Base-by-base conservation (phyloP, 2,888 invertebrate species). In the Hypomecis punctinalis region DNA sequence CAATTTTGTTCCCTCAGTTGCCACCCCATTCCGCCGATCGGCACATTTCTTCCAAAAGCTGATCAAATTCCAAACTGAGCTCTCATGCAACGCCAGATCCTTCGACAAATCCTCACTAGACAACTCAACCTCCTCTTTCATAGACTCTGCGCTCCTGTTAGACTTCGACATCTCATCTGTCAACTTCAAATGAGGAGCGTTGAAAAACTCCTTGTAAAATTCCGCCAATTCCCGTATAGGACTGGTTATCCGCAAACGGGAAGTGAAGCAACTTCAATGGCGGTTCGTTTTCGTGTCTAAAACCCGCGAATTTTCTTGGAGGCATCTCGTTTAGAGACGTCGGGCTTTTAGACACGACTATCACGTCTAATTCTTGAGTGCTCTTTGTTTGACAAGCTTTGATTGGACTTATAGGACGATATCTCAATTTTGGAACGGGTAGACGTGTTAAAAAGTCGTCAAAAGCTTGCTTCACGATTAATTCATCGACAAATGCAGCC, bases 141-240 rank as follows among this genome's bases (percentile, higher is more conserved):
- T 56, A 0, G 79, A 78, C 33, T 86, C 86, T 0, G 80, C 75
- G 55, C 79, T 81, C 53, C 78, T 80, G 1, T 70, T 75, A 4
- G 75, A 77, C 62, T 39, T 57, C 23, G 67, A 75, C 43, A 78
- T 51, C 37, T 87, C 84, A 5, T 88, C 88, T 0, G 83, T 83
- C 6, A 91, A 70, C 54, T 91, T 91, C 65, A 92, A 79, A 75
- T 90, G 85, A 4, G 93, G 93, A 3, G 97, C 97, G 72, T 95
- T 95, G 83, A 97, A 96, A 85, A 97, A 97, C 71, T 97, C 96
- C 52, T 96, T 94, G 84, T 96, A 97, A 86, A 97, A 97, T 74
- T 95, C 94, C 0, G 96, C 96, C 69, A 97, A 90, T 82, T 97
- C 97, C 63, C 94, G 94, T 78, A 96, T 95, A 0, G 95, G 94